Percentiles rank a stretch among this genome's conserved stretches.
Conservation (phyloP, 2,113 vertebrate species). For the Ictalurus punctatus region DNA sequence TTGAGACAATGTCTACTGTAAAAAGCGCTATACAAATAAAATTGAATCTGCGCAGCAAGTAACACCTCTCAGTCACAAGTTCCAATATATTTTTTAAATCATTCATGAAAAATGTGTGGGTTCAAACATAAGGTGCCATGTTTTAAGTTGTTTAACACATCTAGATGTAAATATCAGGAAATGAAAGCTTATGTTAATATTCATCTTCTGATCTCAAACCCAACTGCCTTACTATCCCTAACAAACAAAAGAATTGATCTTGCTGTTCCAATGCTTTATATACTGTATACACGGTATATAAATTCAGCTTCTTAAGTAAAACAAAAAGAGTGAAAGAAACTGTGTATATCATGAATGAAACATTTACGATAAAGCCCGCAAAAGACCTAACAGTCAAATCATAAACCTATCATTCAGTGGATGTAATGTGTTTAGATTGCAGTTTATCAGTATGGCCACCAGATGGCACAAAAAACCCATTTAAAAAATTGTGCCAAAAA, state of each 20-base stretch:
- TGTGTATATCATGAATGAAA: background rate
- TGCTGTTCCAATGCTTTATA: background rate
- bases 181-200: background rate
- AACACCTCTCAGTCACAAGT: background rate
- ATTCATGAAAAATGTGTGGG: background rate
- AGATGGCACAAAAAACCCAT: background rate
- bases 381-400: background rate
- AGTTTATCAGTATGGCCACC: constrained; percentile 19
- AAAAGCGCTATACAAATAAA: no score
- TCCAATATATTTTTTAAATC: background rate
- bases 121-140: background rate
- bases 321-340: background rate
- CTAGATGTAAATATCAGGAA: background rate
- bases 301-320: background rate
- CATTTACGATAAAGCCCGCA: no score
- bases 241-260: background rate
- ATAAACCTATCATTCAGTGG: background rate
- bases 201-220: background rate
- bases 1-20: no score
- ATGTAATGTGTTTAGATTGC: background rate
- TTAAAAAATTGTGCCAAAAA: no score
- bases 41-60: background rate
- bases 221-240: no score
- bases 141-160: background rate
- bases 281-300: background rate